Evolutionary conservation across 2,888 invertebrate species (phyloP).

Genomic region (Frankliniella fusca): DNA sequence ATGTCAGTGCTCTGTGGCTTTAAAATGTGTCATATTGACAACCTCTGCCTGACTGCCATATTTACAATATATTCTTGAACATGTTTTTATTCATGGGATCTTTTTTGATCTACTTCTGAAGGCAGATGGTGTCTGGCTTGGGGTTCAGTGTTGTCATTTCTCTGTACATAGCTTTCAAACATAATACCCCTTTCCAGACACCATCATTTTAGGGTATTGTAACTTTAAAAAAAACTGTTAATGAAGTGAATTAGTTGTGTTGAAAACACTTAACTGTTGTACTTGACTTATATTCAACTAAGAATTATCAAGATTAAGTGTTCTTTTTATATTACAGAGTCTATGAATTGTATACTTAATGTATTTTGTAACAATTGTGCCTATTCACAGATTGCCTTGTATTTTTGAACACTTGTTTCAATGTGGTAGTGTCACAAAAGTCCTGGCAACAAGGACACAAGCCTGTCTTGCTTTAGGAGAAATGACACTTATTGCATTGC

Average conservation of each 20-base stretch:
- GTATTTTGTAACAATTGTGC: conserved; percentile 12
- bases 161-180: conserved; percentile 4
- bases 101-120: neutral
- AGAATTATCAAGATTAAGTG: neutral
- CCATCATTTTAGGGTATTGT: neutral
- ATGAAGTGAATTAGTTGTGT: neutral
- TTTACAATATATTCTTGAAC: neutral
- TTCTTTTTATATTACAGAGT: neutral
- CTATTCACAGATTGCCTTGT: conserved; percentile 24
- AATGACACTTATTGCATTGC: neutral
- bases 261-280: neutral
- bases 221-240: neutral
- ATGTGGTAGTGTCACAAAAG: neutral
- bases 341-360: conserved; percentile 3
- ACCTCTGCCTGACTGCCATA: neutral
- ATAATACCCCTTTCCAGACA: neutral
- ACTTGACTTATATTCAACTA: neutral
- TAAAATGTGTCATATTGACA: no score
- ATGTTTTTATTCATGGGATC: neutral
- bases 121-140: conserved; percentile 20
- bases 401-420: conserved; percentile 15
- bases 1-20: no score
- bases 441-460: neutral
- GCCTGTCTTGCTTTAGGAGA: neutral
- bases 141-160: neutral